Base-by-base conservation (phyloP, 2,888 invertebrate species). In the Dendrolimus houi region DNA sequence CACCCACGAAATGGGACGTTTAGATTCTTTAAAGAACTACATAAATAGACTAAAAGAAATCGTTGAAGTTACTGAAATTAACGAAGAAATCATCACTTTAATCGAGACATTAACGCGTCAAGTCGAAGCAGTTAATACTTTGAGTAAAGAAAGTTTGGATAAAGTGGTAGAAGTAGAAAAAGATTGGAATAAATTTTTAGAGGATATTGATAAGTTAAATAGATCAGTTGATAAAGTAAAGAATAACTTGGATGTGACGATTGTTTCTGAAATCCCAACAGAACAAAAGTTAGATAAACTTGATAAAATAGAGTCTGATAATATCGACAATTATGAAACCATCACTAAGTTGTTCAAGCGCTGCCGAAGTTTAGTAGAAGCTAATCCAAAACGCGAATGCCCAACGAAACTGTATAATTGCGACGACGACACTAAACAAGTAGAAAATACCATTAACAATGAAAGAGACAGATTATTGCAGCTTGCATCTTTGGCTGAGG, bases 381-480 rank as follows among this genome's bases (percentile, higher is more conserved):
- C 93, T 65, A 95, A 95, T 75, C 94, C 96, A 0, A 93, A 93
- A 40, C 93, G 93, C 63, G 93, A 93, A 69, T 93, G 94, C 57
- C 95, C 96, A 0, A 83, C 92, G 55, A 93, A 94, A 64, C 88
- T 95, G 0, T 94, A 94, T 71, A 76, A 79, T 10, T 92, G 93
- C 53, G 93, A 94, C 60, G 96, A 96, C 64, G 89, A 91, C 14
- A 93, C 93, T 1, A 94, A 93, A 73, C 92, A 93, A 66, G 91
- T 96, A 8, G 95, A 96, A 65, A 93, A 94, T 64, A 90, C 91
- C 17, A 93, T 97, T 9, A 91, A 91, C 42, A 88, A 92, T 8
- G 96, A 97, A 83, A 92, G 96, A 60, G 96, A 96, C 62, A 93
- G 95, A 56, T 89, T 96, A 0, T 80, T 96, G 7, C 96, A 96